Base-by-base conservation (phyloP, 2,888 invertebrate genomes). In the Stenodera caucasica region DNA sequence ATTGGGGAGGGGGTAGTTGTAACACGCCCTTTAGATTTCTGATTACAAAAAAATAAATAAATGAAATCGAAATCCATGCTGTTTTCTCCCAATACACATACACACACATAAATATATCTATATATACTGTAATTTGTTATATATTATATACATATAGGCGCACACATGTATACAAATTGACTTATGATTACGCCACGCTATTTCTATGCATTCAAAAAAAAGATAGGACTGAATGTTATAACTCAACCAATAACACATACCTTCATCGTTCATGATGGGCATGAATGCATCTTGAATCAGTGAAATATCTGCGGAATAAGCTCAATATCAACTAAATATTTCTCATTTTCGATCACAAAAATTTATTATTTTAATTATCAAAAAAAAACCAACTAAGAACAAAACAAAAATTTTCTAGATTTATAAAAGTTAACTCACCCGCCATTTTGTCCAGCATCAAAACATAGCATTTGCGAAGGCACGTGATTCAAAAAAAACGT, bases 401-500 rank as follows among this genome's bases (percentile, higher is more conserved):
- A n/a, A n/a, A n/a, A n/a, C n/a, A n/a, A n/a, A n/a, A n/a, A 55
- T 49, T 55, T 58, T 57, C 23, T 53, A 67, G n/a, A 68, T 61
- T 61, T 53, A 12, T 55, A 59, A 58, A 54, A 64, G 63, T 70
- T 68, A 65, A 79, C 78, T 79, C 78, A 80, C 80, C 79, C 78
- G 80, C 81, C 81, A 81, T 81, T 78, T 80, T 81, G 80, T 74
- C 69, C 70, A 72, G 73, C 72, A 77, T 76, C 78, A 78, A 78
- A 80, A 79, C 78, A 78, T 77, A 75, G 75, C 78, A 76, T 76
- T 77, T 72, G 75, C 70, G 66, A 72, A 73, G 75, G 76, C 78
- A 79, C 79, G 78, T 78, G 77, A 79, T 74, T 67, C 68, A 52
- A 67, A 68, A 68, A 57, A 61, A 11, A n/a, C n/a, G n/a, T n/a